Evolutionary conservation across 2,888 invertebrate species (phyloP), one percentile per base, ranked within the genome.

Genomic region (Rhogogaster chlorosoma): DNA sequence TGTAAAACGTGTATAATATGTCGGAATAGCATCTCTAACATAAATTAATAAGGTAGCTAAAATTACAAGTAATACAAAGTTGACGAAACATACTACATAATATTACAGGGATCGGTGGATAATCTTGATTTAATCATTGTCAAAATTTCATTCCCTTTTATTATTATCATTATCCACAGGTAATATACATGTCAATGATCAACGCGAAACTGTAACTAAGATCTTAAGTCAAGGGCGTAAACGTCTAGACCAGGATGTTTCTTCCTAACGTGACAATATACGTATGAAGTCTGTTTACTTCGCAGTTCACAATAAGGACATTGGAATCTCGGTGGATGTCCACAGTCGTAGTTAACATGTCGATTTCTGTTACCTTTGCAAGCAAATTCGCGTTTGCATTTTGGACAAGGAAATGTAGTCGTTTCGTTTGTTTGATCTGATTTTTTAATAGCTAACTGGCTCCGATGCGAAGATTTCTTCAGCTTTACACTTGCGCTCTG

Each of bases 241-340:
- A 90, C 89, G 26, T 86, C 85, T 53, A 87, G 86, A 12, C 87
- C 86, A 0, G 91, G 91, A 87, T 93, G 93, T 80, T 91, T 92
- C 84, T 90, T 91, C 15, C 93, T 90, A 5, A 93, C 92, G 85
- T 93, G 93, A 15, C 89, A 91, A 67, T 93, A 92, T 83, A 93
- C 89, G 83, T 92, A 92, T 0, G 92, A 93, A 49, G 93, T 93
- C 61, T 93, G 91, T 86, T 93, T 93, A 87, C 92, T 92, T 32
- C 90, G 89, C 15, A 92, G 87, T 0, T 90, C 88, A 86, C 94
- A 94, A 86, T 93, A 93, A 9, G 93, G 93, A 86, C 94, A 94
- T 85, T 91, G 92, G 89, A 93, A 94, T 85, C 92, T 90, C 9
- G 93, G 92, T 70, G 91, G 91, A 80, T 92, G 91, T 9, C 93